Percentiles rank a stretch among this genome's conserved stretches.
phyloP scores from a whole-genome alignment of 2,113 vertebrate species.

The Podarcis muralis region DNA sequence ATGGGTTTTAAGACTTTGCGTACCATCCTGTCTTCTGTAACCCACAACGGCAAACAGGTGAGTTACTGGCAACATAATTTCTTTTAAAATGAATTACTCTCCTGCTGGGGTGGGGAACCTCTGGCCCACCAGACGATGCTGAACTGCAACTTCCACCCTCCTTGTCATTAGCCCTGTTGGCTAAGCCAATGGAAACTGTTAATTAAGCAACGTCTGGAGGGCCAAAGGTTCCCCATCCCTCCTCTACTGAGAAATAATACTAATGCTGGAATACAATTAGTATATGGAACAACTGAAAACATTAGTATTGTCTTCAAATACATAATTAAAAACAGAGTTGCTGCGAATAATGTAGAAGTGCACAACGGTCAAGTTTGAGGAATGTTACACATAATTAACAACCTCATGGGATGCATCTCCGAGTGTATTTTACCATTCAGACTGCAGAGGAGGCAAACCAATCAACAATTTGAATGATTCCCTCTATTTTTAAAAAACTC shows the following conservation, averaged over 20 bases:
- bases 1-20: conserved; percentile 98
- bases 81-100: not conserved
- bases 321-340: not conserved
- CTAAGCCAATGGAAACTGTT: too few species aligned
- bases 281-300: not conserved
- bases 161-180: too few species aligned
- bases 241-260: not conserved
- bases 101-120: too few species aligned
- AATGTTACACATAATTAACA: not conserved
- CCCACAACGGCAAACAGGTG: conserved; percentile 98
- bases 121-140: too few species aligned
- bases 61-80: conserved; percentile 22
- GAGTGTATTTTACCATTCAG: not conserved
- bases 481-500: not conserved
- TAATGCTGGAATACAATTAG: not conserved
- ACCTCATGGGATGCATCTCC: not conserved
- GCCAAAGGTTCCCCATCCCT: too few species aligned
- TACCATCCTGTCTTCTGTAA: conserved; percentile 97
- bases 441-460: not conserved
- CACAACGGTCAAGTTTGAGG: not conserved
- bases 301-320: not conserved
- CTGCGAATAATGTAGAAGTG: not conserved
- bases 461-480: not conserved
- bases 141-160: too few species aligned
- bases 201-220: too few species aligned